phyloP scores from a whole-genome alignment of 1,140 invertebrate species.

The Drosophila neocordata region DNA sequence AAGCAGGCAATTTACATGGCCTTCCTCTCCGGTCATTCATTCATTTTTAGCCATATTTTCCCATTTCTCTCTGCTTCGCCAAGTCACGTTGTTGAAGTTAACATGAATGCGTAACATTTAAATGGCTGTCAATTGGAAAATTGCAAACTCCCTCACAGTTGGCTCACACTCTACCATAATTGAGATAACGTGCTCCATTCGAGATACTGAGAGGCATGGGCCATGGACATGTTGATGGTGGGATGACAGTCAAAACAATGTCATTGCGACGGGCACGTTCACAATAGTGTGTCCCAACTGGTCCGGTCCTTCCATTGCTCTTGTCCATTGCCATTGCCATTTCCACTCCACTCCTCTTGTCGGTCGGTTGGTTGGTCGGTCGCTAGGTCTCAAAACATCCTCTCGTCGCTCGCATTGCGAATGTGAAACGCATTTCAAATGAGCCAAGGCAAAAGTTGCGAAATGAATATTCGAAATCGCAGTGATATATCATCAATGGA shows the following conservation, averaged over 20 bases:
- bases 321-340: neutral
- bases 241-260: constrained; percentile 18
- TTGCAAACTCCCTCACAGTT: constrained; percentile 21
- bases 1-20: constrained; percentile 70
- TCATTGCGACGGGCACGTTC: constrained; percentile 39
- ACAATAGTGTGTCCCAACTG: neutral
- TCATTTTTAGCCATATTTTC: neutral
- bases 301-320: constrained; percentile 10
- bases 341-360: neutral
- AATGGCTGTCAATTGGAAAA: constrained; percentile 62
- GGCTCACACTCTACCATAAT: constrained; percentile 37
- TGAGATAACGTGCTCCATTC: constrained; percentile 46
- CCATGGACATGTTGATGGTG: neutral
- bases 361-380: constrained; percentile 39
- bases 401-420: constrained; percentile 17
- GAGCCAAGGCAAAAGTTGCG: constrained; percentile 54
- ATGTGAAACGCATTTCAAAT: constrained; percentile 65
- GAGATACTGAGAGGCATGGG: neutral
- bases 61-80: constrained; percentile 3
- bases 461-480: constrained; percentile 74
- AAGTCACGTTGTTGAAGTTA: constrained; percentile 49
- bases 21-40: neutral
- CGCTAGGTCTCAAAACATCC: neutral
- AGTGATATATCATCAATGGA: constrained; percentile 78
- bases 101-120: constrained; percentile 51